Percentiles rank a stretch among this genome's conserved stretches.
These are phyloP conservation scores for Oscheius sp. DNA, from an alignment of 2,888 invertebrate genomes.

Conservation along the genomic window DNA sequence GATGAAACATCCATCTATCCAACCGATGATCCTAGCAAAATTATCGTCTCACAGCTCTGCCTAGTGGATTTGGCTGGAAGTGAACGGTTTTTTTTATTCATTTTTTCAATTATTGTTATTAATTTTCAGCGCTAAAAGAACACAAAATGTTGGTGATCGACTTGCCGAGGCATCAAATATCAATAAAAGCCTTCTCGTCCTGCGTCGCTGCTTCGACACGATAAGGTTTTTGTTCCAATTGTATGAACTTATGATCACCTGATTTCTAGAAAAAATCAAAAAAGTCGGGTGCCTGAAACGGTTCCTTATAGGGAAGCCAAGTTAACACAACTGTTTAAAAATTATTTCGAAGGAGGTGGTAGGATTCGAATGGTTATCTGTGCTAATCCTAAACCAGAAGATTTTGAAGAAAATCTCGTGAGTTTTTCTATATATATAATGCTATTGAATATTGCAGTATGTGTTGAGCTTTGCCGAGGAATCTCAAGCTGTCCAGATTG, in stretches of 20 bases:
- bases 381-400: conserved; percentile 89
- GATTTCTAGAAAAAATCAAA: conserved; percentile 20
- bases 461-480: conserved; percentile 97
- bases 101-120: too few relatives aligned
- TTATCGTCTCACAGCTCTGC: conserved; percentile 89
- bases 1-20: conserved; percentile 76
- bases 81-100: conserved; percentile 79
- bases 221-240: conserved; percentile 48
- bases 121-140: conserved; percentile 84
- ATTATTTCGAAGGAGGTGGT: conserved; percentile 96
- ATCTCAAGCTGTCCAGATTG: conserved; percentile 85
- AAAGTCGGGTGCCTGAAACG: conserved; percentile 73
- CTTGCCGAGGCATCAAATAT: conserved; percentile 86
- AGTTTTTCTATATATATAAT: too few relatives aligned
- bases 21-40: conserved; percentile 76
- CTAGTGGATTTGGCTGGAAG: conserved; percentile 97
- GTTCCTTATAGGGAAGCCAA: conserved; percentile 95
- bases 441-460: conserved; percentile 78
- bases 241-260: too few relatives aligned
- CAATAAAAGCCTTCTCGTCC: conserved; percentile 93
- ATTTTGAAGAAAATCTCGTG: conserved; percentile 93
- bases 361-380: conserved; percentile 92
- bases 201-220: conserved; percentile 88
- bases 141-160: conserved; percentile 86
- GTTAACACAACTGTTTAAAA: conserved; percentile 93